phyloP scores from a whole-genome alignment of 2,797 vertebrate species.

The Chrosomus eos region DNA sequence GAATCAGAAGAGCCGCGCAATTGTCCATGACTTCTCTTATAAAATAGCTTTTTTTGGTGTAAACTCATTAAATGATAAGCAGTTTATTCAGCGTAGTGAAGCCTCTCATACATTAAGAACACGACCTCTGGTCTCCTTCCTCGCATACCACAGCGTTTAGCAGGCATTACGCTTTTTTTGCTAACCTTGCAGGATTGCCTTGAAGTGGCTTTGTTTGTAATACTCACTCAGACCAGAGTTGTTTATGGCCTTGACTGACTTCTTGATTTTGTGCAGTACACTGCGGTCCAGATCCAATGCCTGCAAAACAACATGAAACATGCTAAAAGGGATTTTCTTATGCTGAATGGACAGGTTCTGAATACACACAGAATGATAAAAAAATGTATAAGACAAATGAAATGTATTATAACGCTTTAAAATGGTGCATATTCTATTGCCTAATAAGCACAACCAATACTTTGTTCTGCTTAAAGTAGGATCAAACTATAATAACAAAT shows the following conservation, averaged over 20 bases:
- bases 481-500: background rate
- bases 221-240: slow-evolving; percentile 90
- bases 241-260: slow-evolving; percentile 94
- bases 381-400: background rate
- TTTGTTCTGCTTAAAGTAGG: background rate
- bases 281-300: slow-evolving; percentile 90
- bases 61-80: background rate
- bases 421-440: background rate
- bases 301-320: slow-evolving; percentile 71
- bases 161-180: background rate
- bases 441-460: background rate
- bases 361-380: background rate
- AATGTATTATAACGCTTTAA: background rate
- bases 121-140: background rate
- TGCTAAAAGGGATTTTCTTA: background rate
- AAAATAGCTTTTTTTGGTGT: background rate
- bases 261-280: slow-evolving; percentile 95
- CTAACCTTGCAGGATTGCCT: background rate
- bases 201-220: background rate
- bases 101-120: background rate
- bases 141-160: background rate
- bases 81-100: background rate
- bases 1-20: background rate
- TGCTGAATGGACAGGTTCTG: background rate
- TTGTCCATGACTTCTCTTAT: background rate